A percentile compares a stretch with the other conserved stretches of the same genome.
These are phyloP conservation scores for Vanacampus margaritifer DNA, from an alignment of 2,113 vertebrate species.

Conservation along the genomic window DNA sequence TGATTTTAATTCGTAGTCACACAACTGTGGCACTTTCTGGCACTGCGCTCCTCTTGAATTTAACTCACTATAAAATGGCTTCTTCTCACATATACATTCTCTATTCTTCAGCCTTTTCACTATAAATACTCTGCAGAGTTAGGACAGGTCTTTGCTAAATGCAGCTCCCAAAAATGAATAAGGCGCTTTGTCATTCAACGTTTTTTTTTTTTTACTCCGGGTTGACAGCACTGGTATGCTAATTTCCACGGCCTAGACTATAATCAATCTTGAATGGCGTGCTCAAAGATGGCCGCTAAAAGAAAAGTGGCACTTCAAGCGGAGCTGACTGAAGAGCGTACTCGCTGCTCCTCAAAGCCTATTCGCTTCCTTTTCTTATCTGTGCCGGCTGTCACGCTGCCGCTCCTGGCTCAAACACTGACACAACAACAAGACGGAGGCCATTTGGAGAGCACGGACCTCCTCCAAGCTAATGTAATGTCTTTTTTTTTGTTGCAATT, in stretches of 20 bases:
- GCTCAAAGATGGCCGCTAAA: conserved; percentile 3
- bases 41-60: conserved; percentile 23
- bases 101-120: conserved; percentile 28
- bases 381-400: not conserved
- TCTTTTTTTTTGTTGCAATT: not conserved
- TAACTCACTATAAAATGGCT: conserved; percentile 12
- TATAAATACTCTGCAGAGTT: conserved; percentile 35
- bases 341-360: conserved; percentile 1
- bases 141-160: conserved; percentile 6
- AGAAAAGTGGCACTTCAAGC: conserved; percentile 8
- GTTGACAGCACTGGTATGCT: conserved; percentile 2
- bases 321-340: not conserved
- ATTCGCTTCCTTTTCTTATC: conserved; percentile 2
- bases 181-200: not conserved
- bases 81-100: conserved; percentile 35
- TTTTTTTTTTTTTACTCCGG: not conserved
- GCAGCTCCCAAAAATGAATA: conserved; percentile 7
- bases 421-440: not conserved
- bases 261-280: conserved; percentile 4
- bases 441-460: not conserved
- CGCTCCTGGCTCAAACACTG: not conserved
- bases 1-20: conserved; percentile 1
- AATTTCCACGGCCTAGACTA: conserved; percentile 1
- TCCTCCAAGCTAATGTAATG: not conserved
- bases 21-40: not conserved